Base-by-base conservation (phyloP, 2,113 vertebrate species). In the Collichthys lucidus region DNA sequence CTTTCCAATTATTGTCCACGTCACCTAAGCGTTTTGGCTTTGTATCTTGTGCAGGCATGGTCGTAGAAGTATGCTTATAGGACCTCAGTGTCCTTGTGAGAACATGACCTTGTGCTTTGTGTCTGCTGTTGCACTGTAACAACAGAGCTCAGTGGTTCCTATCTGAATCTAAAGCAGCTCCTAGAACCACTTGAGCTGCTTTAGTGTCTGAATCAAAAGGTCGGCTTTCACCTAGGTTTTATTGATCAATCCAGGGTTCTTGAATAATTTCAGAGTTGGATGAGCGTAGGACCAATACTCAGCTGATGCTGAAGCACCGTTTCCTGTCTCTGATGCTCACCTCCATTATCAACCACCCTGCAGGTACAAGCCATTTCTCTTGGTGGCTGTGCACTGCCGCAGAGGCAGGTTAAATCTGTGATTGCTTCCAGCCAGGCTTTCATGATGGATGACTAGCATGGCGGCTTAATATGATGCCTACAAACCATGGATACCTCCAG, bases 371-470 rank as follows among this genome's bases (percentile, higher is more conserved):
- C 74, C 76, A 91, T 91, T 89, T 80, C 80, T 90, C 87, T 90
- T 49, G 4, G 67, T 3, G 52, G 60, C 86, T 78, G 83, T 80
- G 74, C 61, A 22, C 69, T 73, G 86, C 88, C 82, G 86, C 88
- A 81, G 76, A 76, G 31, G 79, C 76, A 83, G 82, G 84, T 85
- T 92, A 71, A 86, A 86, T 77, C 75, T 82, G 75, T 88, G 91
- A 92, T 93, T 92, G 87, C 92, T 91, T 89, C 84, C 69, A 86
- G 83, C 83, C 79, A 62, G 57, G 80, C 86, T 59, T 67, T 70
- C n/a, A 68, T 88, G 92, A 92, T 92, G 91, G 86, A 94, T 91
- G 84, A 89, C 79, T 68, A 67, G 80, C 80, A 83, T 62, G 86
- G 71, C 67, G 80, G 69, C 74, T 85, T 88, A 77, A 85, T 88